Base-by-base conservation (phyloP, 2,797 vertebrate genomes). In the Carapus acus region DNA sequence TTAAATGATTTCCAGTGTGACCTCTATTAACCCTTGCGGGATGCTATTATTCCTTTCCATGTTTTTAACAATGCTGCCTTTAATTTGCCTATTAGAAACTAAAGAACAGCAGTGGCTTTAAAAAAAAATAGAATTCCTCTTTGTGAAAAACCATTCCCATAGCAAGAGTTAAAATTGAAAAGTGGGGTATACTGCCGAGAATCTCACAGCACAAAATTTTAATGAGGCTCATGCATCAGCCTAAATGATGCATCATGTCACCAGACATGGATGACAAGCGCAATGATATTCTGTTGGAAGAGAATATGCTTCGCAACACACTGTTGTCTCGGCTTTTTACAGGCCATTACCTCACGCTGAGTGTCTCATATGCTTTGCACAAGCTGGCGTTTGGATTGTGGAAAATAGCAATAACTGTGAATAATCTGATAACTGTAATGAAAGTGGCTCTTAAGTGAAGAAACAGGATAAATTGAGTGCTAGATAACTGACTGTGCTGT, bases 21-120 rank as follows among this genome's bases (percentile, higher is more conserved):
- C 78, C 76, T 66, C 71, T 21, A 80, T 83, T 83, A 83, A 76
- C 75, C 70, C 43, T 17, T 7, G 16, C 46, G 54, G 13, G 4
- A 37, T 42, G 36, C 15, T 0, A 43, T 24, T 44, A 46, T 62
- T 31, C 37, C 7, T 27, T 13, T 5, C 33, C 6, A 27, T 45
- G 15, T 15, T 33, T 33, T 13, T 22, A 53, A 77, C 57, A 75
- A 71, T 49, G 46, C 27, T 62, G 49, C 51, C 45, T 69, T 72
- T 38, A 65, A 62, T 65, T 48, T 56, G 29, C 41, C 39, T 3
- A 19, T 54, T 67, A 37, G 59, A 60, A 58, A 57, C 19, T n/a
- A n/a, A n/a, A 16, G 12, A 50, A 49, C 51, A 12, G n/a, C n/a
- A n/a, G n/a, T n/a, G n/a, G n/a, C n/a, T n/a, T n/a, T n/a, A 31